Evolutionary conservation across 2,888 invertebrate genomes (phyloP), one percentile per base, ranked within the genome.

Genomic region (Strigamia maritima): DNA sequence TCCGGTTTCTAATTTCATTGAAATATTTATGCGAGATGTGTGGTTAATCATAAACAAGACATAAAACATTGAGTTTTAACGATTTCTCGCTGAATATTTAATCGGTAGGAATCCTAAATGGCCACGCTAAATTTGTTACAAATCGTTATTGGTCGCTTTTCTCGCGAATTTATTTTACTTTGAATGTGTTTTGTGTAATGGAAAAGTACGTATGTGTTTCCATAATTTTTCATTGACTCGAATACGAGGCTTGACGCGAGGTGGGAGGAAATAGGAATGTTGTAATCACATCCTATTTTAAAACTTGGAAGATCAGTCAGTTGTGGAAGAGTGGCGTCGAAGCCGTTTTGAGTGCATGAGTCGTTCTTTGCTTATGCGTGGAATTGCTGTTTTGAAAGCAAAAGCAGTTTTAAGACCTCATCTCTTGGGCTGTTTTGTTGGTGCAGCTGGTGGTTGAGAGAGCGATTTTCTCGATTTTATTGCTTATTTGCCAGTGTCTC

Each of bases 331-430:
- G 70, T 70, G 70, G 70, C 70, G 26, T 70, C 70, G 70, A 70
- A 70, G 70, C 70, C 28, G 70, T 70, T 70, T 70, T 28, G 70
- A 70, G 70, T 70, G 70, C 70, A 70, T 70, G 70, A 70, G 70
- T 70, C 70, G 70, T 26, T 70, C 70, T 70, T 70, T 70, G 70
- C 70, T 70, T 70, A 70, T 70, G 70, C 70, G 70, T 70, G 70
- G 70, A 70, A 70, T 70, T 70, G 70, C 70, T 70, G 70, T 70
- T 70, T 70, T 70, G 70, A 70, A 70, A 70, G 70, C 70, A 70
- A 70, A 70, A 70, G 70, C 70, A 70, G 70, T 70, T 70, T 70
- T 70, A 70, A 70, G 70, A 70, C 70, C 70, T 70, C 70, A 70
- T 70, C 70, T 70, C 70, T 70, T 26, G 70, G 70, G 70, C 70